Evolutionary conservation across 2,113 vertebrate genomes (phyloP), one percentile per base, ranked within the genome.

Genomic region (Vanacampus margaritifer): DNA sequence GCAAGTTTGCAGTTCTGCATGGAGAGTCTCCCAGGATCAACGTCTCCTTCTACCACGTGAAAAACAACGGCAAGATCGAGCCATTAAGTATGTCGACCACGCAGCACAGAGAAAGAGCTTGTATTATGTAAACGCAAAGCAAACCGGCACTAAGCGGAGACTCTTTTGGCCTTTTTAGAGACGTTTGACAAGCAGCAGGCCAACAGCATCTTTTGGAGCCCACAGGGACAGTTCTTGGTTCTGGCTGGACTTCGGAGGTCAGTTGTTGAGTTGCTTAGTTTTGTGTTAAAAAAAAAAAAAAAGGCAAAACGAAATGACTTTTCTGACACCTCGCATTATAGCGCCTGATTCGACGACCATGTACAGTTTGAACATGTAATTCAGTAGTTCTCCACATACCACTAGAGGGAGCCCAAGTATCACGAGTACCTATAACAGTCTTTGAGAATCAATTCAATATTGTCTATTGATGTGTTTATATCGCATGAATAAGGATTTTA

Each of bases 121-220:
- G 4, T 19, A 14, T 12, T 39, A 7, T 9, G 0, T 21, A 23
- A 26, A 8, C 39, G 17, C 39, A 13, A 6, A 23, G 11, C 10
- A 23, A 50, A 35, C 16, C 1, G 57, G 11, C 58, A 54, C 48
- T 65, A 1, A 46, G 14, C 65, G 45, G 45, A 9, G 6, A 24
- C 37, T 46, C 16, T 5, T n/a, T 23, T 17, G 60, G 60, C 17
- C 48, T 26, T 43, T 69, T 69, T 88, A 99, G 97, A 98, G 84
- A 95, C 91, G 6, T 98, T 96, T 72, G 97, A 99, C 79, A 99
- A 99, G 65, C 96, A 99, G 89, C 97, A 99, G 83, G 97, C 97
- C 43, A 99, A 99, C 84, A 98, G 96, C 78, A 99, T 99, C 88
- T 99, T 98, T 90, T 99, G 97, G 97, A 99, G 97, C 87, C 97